Evolutionary conservation across 2,888 invertebrate species (phyloP), one percentile per base, ranked within the genome.

Genomic region (Cantharis lateralis): DNA sequence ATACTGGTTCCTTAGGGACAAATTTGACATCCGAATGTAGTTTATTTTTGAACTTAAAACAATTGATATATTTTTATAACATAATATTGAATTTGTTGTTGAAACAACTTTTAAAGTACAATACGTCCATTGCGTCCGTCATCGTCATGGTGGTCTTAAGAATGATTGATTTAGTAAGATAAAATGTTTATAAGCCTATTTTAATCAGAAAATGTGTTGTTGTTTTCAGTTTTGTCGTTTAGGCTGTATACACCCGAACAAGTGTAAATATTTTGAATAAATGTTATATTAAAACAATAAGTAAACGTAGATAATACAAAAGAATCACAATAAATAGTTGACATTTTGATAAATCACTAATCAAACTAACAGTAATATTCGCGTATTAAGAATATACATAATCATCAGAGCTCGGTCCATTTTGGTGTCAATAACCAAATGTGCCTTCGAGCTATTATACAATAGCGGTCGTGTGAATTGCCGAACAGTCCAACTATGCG

Each of bases 351-450:
- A 78, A 76, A 77, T 78, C 73, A 80, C 81, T 83, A 83, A 83
- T 83, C 82, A 82, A 83, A 82, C 82, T 82, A 83, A 83, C 83
- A 82, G 83, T 83, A 83, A 76, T 80, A 76, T 78, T 79, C 78
- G 78, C 81, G 80, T 82, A 80, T 82, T 66, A 66, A 20, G 24
- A 66, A 66, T 20, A 20, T 66, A 20, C n/a, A 66, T 20, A 66
- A 66, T 66, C 78, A 80, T 80, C 81, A 71, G 80, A 77, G 79
- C 78, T 78, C 75, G 77, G 78, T 78, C 76, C 78, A 68, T 75
- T 78, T 77, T 81, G 82, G 82, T 83, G 83, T 83, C 82, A 83
- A 83, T 83, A 83, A 83, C 83, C 82, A 83, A 79, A 79, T 75
- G 79, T 76, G 77, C 80, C 81, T 78, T 78, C 76, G 76, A 80